These are phyloP conservation scores for Forbesichthys agassizii DNA, from an alignment of 2,113 vertebrate genomes.

Conservation along the genomic window DNA sequence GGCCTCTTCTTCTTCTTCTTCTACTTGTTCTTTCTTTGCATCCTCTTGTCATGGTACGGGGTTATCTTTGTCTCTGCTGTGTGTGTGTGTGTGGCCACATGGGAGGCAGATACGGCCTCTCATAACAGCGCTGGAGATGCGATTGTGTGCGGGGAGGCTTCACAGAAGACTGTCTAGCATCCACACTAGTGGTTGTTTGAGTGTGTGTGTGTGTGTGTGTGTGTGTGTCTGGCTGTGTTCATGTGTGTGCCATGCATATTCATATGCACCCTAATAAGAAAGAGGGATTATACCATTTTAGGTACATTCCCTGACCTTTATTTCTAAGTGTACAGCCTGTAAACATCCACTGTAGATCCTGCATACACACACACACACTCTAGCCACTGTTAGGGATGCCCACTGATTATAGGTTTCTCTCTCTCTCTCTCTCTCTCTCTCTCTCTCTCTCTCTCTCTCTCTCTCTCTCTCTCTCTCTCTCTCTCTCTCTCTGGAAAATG, in stretches of 20 bases:
- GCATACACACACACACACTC: not conserved
- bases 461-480: too few species aligned
- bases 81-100: slow-evolving; percentile 32
- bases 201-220: too few species aligned
- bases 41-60: slow-evolving; percentile 10
- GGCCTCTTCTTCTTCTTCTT: slow-evolving; percentile 34
- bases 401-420: slow-evolving; percentile 51
- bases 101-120: not conserved
- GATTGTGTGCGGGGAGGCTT: too few species aligned
- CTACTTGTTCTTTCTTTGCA: not conserved
- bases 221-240: too few species aligned
- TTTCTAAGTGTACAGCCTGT: too few species aligned
- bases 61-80: slow-evolving; percentile 54
- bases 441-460: not conserved
- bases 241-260: too few species aligned
- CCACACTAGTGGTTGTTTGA: too few species aligned
- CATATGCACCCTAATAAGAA: too few species aligned
- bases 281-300: too few species aligned
- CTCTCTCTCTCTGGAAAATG: not conserved
- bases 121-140: too few species aligned
- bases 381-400: slow-evolving; percentile 32
- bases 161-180: too few species aligned
- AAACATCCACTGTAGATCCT: not conserved
- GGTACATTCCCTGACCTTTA: too few species aligned
- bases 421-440: not conserved